Conservation (phyloP, 2,797 vertebrate species). For the Pyrocephalus nanus region DNA sequence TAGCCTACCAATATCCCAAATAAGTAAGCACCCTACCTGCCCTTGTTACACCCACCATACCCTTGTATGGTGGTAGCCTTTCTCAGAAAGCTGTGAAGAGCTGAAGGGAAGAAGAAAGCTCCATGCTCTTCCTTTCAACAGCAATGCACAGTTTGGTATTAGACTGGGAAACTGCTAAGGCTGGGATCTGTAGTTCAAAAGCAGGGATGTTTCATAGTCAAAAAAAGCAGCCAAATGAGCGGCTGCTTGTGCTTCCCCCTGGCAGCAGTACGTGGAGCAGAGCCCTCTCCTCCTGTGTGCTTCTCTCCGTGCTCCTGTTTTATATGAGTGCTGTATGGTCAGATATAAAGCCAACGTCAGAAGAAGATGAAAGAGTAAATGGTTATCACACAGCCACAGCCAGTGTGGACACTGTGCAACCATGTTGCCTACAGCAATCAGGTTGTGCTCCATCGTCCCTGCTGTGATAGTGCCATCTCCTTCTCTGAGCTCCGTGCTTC, state of each 20-base stretch:
- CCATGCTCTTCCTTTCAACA: neutral
- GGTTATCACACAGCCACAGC: neutral
- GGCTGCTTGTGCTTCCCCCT: neutral
- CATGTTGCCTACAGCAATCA: neutral
- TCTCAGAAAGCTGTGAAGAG: neutral
- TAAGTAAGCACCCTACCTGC: neutral
- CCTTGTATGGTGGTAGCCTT: too few relatives aligned
- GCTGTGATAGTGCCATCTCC: neutral
- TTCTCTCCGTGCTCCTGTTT: neutral
- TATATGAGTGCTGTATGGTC: rapidly evolving
- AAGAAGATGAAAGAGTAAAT: neutral
- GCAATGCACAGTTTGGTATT: neutral
- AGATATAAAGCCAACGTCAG: neutral
- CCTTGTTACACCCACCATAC: neutral
- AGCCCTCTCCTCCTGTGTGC: neutral
- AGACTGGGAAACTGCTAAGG: neutral
- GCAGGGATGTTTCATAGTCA: neutral
- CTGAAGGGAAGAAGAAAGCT: neutral
- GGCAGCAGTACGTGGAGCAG: rapidly evolving
- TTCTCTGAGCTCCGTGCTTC: neutral
- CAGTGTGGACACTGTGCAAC: neutral
- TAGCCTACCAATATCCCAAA: neutral
- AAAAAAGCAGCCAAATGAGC: neutral
- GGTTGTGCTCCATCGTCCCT: neutral
- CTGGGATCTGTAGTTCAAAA: neutral